Base-by-base conservation (phyloP, 2,797 vertebrate species). In the Anisognathus igniventris region DNA sequence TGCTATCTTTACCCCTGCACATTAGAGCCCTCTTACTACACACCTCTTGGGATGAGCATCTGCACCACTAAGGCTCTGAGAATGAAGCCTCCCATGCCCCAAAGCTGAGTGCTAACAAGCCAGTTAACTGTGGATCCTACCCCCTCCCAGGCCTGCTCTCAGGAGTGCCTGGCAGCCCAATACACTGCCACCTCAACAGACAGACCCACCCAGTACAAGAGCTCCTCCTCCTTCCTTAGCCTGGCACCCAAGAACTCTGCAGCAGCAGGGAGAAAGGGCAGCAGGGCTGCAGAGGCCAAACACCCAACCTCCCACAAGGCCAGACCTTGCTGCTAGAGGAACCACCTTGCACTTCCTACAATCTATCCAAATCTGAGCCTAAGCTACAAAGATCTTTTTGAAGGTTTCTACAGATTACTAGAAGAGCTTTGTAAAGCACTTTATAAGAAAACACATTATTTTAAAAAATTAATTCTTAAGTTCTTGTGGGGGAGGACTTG, bases 221-320 rank as follows among this genome's bases (percentile, higher is more conserved):
- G 30, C 35, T 65, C 11, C 1, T 21, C 47, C 60, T 33, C 3
- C 4, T 21, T 19, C 13, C 4, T n/a, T 7, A 28, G 8, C 25
- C 1, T 4, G 7, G 16, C 24, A 33, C 5, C 4, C 0, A 0
- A 20, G 23, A 53, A 12, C 28, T 14, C 10, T 13, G 12, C 44
- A 62, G 30, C 33, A 60, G 35, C 1, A 13, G 0, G 0, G 24
- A 72, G 6, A 22, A 7, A 18, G 35, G 12, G 37, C 35, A 23
- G 18, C 11, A 14, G 6, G 12, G 22, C 22, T 23, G 31, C 40
- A 72, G 25, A 45, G 24, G 23, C 12, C 25, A 6, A 9, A 35
- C 0, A 0, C 42, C 20, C 4, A 2, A 28, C 18, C 6, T 18
- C 20, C 8, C 31, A 9, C 8, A 14, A 5, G 3, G 25, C 19